phyloP scores from a whole-genome alignment of 2,113 vertebrate genomes.

The Micronycteris hirsuta region DNA sequence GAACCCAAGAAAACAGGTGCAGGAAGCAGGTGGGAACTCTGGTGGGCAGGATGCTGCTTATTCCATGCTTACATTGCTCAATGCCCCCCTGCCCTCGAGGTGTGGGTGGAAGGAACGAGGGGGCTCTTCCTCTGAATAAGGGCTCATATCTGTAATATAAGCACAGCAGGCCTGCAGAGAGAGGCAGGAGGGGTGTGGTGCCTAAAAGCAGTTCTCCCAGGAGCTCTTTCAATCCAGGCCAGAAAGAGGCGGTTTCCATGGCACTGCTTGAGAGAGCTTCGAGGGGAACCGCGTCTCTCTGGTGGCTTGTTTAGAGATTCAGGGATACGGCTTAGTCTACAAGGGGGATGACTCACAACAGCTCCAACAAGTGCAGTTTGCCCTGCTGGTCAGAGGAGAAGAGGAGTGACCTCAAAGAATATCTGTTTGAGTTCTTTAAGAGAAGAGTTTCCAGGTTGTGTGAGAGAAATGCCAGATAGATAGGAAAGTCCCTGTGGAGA shows the following conservation, averaged over 20 bases:
- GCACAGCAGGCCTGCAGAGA: background rate
- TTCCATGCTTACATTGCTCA: background rate
- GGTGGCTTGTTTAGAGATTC: background rate
- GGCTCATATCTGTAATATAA: background rate
- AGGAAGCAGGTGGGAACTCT: conserved; percentile 67
- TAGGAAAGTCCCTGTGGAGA: background rate
- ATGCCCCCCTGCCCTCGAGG: background rate
- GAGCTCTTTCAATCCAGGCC: conserved; percentile 3
- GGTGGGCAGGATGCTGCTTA: conserved; percentile 59
- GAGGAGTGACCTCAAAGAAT: background rate
- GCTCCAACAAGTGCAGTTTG: background rate
- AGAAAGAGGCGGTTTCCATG: background rate
- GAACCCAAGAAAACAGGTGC: conserved; percentile 69
- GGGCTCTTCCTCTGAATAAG: background rate
- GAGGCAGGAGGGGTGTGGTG: background rate
- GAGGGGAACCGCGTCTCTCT: background rate
- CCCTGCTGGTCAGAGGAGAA: background rate
- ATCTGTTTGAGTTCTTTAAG: background rate
- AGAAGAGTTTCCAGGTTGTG: background rate
- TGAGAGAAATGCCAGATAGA: background rate
- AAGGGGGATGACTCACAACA: background rate
- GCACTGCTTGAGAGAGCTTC: background rate
- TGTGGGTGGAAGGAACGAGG: background rate
- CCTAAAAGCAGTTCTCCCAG: background rate
- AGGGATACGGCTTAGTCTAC: background rate